Conservation (phyloP, 2,113 vertebrate genomes). For the Amblyopsis rosae region DNA sequence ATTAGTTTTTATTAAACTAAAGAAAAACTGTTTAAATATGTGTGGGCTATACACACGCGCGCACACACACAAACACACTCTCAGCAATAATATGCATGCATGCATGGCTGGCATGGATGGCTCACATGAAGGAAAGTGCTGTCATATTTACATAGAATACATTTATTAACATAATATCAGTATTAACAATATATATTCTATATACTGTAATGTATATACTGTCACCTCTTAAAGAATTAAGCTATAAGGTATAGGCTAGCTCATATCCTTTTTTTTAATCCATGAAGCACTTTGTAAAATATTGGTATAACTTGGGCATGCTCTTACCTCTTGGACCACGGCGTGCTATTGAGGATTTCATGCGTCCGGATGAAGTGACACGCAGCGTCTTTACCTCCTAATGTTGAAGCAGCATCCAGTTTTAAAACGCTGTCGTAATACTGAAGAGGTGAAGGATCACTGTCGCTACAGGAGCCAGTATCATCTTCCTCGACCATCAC, state of each 20-base stretch:
- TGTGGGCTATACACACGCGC: too few relatives aligned
- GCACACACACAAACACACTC: too few relatives aligned
- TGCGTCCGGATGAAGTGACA: conserved; percentile 51
- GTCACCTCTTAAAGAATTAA: too few relatives aligned
- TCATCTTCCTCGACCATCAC: conserved; percentile 11
- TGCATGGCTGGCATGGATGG: too few relatives aligned
- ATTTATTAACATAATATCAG: too few relatives aligned
- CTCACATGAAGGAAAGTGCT: too few relatives aligned
- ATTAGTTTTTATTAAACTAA: too few relatives aligned
- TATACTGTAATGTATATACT: too few relatives aligned
- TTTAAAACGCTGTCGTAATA: conserved; percentile 43
- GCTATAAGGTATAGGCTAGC: not conserved
- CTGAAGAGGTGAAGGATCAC: not conserved
- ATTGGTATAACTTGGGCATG: not conserved
- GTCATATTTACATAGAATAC: too few relatives aligned
- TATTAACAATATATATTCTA: too few relatives aligned
- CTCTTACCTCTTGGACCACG: conserved; percentile 55
- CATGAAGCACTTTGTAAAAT: not conserved
- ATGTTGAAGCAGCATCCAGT: conserved; percentile 26
- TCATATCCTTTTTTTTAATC: not conserved
- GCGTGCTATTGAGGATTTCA: conserved; percentile 34
- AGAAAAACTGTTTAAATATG: too few relatives aligned
- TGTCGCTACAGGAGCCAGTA: not conserved
- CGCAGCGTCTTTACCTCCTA: conserved; percentile 14
- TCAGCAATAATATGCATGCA: too few relatives aligned